Percentiles rank a stretch among this genome's conserved stretches.
Evolutionary conservation across 1,140 invertebrate species (phyloP).

Genomic region (Leptonema lineaticorne): DNA sequence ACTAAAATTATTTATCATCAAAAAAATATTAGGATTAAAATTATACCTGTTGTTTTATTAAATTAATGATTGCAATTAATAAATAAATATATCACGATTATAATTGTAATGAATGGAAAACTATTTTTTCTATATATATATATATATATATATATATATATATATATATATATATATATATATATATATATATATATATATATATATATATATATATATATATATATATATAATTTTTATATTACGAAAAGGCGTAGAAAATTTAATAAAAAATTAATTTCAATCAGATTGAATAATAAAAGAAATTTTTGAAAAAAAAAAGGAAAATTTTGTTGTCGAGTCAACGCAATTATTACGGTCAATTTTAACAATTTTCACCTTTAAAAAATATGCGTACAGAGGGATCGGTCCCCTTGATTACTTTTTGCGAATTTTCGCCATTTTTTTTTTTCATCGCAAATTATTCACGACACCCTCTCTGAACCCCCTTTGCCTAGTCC

Average conservation of each 20-base stretch:
- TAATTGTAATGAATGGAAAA: too few relatives aligned
- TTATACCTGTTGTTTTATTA: too few relatives aligned
- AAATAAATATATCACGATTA: too few relatives aligned
- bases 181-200: too few relatives aligned
- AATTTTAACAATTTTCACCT: background rate
- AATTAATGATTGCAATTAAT: too few relatives aligned
- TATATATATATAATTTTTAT: background rate
- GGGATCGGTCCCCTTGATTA: background rate
- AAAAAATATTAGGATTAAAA: too few relatives aligned
- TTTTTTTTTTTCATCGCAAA: background rate
- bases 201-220: background rate
- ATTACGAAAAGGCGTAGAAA: background rate
- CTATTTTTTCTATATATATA: too few relatives aligned
- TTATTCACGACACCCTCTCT: background rate
- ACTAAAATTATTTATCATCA: too few relatives aligned
- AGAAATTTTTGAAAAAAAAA: too few relatives aligned
- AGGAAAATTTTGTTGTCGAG: background rate
- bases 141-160: too few relatives aligned
- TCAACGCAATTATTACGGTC: background rate
- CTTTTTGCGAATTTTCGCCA: background rate
- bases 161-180: too few relatives aligned
- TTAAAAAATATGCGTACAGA: background rate
- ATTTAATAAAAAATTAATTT: background rate
- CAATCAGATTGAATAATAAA: background rate
- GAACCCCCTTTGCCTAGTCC: background rate